Percentiles rank a stretch among this genome's conserved stretches.
phyloP scores from a whole-genome alignment of 2,113 vertebrate genomes.

The Albula glossodonta region DNA sequence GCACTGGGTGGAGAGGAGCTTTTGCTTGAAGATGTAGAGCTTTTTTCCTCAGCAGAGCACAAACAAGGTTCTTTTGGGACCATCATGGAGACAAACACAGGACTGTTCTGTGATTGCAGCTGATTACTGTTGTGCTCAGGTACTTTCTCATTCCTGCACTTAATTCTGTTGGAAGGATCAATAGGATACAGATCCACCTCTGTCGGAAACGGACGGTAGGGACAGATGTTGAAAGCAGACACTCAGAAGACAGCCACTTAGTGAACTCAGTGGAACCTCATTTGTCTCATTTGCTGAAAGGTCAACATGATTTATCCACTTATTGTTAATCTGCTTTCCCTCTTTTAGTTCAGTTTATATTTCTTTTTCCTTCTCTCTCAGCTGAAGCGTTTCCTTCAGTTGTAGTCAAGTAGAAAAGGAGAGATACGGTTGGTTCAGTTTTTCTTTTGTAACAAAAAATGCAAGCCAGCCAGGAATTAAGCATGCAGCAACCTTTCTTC shows the following conservation, averaged over 20 bases:
- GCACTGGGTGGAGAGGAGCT: neutral
- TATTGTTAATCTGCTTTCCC: neutral
- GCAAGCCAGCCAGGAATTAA: neutral
- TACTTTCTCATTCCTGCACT: neutral
- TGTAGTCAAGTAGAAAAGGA: neutral
- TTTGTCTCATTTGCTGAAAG: constrained; percentile 3
- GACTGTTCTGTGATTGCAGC: neutral
- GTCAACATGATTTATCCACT: neutral
- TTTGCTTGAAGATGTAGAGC: neutral
- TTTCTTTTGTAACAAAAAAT: neutral
- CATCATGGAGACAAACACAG: neutral
- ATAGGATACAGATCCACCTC: neutral
- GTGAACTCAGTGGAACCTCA: neutral
- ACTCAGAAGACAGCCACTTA: neutral
- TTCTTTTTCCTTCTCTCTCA: neutral
- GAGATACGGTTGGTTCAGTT: neutral
- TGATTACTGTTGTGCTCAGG: neutral
- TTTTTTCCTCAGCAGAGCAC: neutral
- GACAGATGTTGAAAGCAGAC: neutral
- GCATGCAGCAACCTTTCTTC: neutral
- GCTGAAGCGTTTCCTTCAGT: neutral
- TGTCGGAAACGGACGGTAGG: neutral
- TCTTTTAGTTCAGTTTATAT: neutral
- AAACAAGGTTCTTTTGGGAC: neutral
- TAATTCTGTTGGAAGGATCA: neutral